These are phyloP conservation scores for Glyphotaelius pellucidus DNA, from an alignment of 2,888 invertebrate species.

Conservation along the genomic window DNA sequence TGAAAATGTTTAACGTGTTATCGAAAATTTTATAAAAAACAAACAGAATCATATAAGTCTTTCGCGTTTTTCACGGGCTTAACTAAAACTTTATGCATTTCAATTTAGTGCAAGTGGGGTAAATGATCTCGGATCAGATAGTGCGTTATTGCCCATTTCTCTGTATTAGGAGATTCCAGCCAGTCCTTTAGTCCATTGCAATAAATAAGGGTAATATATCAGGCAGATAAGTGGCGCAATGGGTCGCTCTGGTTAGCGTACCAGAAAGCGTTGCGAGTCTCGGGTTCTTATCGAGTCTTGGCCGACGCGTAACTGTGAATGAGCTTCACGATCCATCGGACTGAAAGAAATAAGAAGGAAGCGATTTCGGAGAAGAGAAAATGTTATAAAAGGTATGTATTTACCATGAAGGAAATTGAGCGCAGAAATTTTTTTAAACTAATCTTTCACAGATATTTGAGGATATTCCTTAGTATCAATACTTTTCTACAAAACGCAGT, in stretches of 20 bases:
- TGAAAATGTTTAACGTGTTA: too few species aligned
- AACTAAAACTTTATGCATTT: neutral
- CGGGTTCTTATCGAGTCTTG: conserved; percentile 28
- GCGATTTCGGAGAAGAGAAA: neutral
- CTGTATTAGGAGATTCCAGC: neutral
- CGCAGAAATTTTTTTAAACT: neutral
- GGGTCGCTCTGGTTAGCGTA: conserved; percentile 15
- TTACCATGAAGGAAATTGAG: neutral
- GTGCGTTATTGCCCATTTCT: neutral
- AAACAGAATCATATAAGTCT: neutral
- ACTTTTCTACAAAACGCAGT: too few species aligned
- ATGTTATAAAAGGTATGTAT: neutral
- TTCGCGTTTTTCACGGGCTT: neutral
- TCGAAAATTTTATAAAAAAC: too few species aligned
- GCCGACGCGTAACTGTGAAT: neutral
- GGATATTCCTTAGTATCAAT: too few species aligned
- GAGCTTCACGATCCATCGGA: neutral
- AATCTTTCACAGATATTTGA: neutral
- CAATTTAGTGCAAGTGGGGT: neutral
- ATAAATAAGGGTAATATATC: conserved; percentile 33
- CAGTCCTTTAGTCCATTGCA: conserved; percentile 5
- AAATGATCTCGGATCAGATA: neutral
- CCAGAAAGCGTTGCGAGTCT: neutral
- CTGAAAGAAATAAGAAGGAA: neutral
- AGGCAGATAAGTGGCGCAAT: conserved; percentile 38